Evolutionary conservation across 1,140 invertebrate genomes (phyloP).

Genomic region (Lerema accius): DNA sequence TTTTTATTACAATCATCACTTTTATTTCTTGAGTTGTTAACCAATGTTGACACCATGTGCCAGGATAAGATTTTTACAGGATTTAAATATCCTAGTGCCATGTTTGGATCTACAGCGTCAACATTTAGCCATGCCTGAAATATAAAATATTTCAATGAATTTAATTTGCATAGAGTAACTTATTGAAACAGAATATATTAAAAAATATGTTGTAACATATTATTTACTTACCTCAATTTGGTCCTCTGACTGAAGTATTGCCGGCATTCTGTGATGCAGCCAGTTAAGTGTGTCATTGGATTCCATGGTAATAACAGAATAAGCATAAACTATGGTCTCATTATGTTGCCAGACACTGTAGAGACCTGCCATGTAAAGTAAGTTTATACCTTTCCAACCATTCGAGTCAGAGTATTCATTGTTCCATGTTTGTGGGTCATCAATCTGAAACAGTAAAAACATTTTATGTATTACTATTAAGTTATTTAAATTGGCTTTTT

Average conservation of each 20-base stretch:
- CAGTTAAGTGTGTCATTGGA: constrained; percentile 87
- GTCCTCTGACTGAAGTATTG: constrained; percentile 87
- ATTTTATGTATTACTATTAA: too few relatives aligned
- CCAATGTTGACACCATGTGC: constrained; percentile 87
- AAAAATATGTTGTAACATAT: too few relatives aligned
- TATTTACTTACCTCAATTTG: constrained; percentile 84
- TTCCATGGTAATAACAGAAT: constrained; percentile 90
- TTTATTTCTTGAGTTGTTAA: constrained; percentile 90
- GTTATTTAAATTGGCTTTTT: too few relatives aligned
- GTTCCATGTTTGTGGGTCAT: constrained; percentile 83
- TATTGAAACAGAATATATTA: too few relatives aligned
- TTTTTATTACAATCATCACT: constrained; percentile 86
- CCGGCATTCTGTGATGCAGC: constrained; percentile 92
- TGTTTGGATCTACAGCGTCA: constrained; percentile 81
- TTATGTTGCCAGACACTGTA: constrained; percentile 88
- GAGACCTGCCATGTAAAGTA: constrained; percentile 90
- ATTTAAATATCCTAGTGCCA: constrained; percentile 83
- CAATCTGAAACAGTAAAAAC: constrained; percentile 66
- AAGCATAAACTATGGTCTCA: constrained; percentile 87
- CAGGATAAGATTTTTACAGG: constrained; percentile 83
- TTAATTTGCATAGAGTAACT: too few relatives aligned
- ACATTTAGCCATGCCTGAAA: constrained; percentile 88
- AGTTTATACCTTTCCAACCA: constrained; percentile 85
- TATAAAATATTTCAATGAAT: too few relatives aligned
- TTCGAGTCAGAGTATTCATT: constrained; percentile 78